Base-by-base conservation (phyloP, 2,113 vertebrate species). In the Stomatorhinus ivindoensis region DNA sequence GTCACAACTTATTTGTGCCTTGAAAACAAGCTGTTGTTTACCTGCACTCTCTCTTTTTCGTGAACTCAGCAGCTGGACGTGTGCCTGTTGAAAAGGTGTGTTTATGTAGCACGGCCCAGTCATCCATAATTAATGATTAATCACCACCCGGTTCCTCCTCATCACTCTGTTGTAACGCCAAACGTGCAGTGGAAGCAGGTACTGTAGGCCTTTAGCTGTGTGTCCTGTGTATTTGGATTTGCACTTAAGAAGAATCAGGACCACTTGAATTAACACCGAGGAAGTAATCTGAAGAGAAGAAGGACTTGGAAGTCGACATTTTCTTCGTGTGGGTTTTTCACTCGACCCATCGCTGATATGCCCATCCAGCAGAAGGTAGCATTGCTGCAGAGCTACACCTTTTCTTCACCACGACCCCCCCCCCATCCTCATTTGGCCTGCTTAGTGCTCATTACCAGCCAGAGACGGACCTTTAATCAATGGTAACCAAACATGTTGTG, bases 21-120 rank as follows among this genome's bases (percentile, higher is more conserved):
- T 55, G 19, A 89, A 44, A 83, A 42, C 88, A 44, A 55, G 31
- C 76, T 84, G 35, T 8, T 89, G 48, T 84, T 87, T 87, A 53
- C 86, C 55, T 21, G 13, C 3, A 2, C 7, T 19, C 48, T 31
- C 31, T 35, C 31, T 24, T 9, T 61, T 13, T 46, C 15, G 53
- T 9, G 1, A 13, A 61, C n/a, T 55, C 50, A 24, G 5, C 80
- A 61, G 21, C 44, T 46, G 39, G 19, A 65, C 42, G 2, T 6
- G 11, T 61, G 21, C 31, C 31, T 24, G 39, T 19, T 53, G n/a
- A 27, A 53, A 35, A 53, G 39, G 39, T 31, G 51, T 11, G 47
- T 89, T 89, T n/a, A 89, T 19, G 42, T 19, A 61, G 24, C 42
- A 21, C 1, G 9, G 76, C 27, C 35, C 19, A 89, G 35, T 55